Base-by-base conservation (phyloP, 2,113 vertebrate genomes). In the Hystrix brachyura region DNA sequence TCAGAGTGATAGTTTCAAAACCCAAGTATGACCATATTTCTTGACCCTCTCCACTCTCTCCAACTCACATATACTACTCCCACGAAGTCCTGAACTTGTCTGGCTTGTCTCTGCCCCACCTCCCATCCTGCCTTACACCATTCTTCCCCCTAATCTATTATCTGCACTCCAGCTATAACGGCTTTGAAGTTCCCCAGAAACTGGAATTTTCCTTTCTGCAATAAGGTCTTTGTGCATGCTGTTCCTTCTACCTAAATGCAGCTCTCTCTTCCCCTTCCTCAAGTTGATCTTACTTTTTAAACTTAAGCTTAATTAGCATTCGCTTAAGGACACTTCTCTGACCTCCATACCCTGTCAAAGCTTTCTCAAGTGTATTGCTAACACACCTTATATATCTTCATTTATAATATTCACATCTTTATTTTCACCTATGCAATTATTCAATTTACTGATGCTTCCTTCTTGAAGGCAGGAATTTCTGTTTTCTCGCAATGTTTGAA, bases 241-340 rank as follows among this genome's bases (percentile, higher is more conserved):
- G 21, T 87, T 86, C 18, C 21, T 32, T 55, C 43, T 88, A 18
- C 53, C 43, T 43, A 13, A 32, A 87, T 55, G 53, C 11, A 48
- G 62, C 3, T 51, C 51, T 91, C 15, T 69, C 27, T 84, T 34
- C 6, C 5, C 11, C 13, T 59, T 90, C 43, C 38, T 69, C 78
- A 90, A 78, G 17, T 74, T 69, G 23, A 91, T 67, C 15, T 25
- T 46, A 38, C 62, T 87, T 95, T 79, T 87, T 55, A 69, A 96
- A 65, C 46, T 91, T 86, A 78, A 96, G 43, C 34, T 91, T 79
- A 88, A 93, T 88, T 93, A 82, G 14, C 7, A 79, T 86, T 85
- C 6, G 18, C 38, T 93, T 81, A 84, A 72, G 15, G 38, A 82
- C 82, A 21, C 1, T n/a, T 94, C 38, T 82, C 23, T 79, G 19